Evolutionary conservation across 2,113 vertebrate genomes (phyloP), one percentile per base, ranked within the genome.

Genomic region (Sinocyclocheilus maitianheensis): DNA sequence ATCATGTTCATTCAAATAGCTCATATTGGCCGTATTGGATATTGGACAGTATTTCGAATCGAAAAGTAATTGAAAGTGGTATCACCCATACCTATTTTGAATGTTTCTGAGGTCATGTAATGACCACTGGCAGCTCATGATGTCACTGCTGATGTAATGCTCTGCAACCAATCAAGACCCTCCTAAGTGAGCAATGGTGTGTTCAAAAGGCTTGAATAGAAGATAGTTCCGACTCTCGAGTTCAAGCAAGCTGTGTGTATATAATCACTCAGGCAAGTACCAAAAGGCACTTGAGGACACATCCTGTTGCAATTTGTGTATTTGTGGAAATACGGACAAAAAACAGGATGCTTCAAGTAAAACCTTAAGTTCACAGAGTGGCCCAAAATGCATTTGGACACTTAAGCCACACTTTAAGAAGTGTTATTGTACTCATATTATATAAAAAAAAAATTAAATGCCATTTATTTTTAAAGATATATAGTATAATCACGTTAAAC

Each of bases 131-230:
- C 72, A 43, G 30, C 75, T 77, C n/a, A 55, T 77, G 75, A 77
- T 26, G 26, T 20, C 75, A 55, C 48, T 55, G 75, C 75, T 53
- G 16, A 77, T 18, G 75, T 34, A 34, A 77, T 53, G 24, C 48
- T 34, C 75, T 77, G 46, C 24, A 77, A 77, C 75, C 75, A 77
- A 77, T 77, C 75, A 55, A 77, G 46, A 11, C 11, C 51, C 48
- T 77, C 75, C 43, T 20, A 26, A 1, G 14, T 16, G 18, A 55
- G n/a, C 8, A 48, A 77, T 77, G 24, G n/a, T 9, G 75, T 53
- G 24, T 53, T 53, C n/a, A 24, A 75, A 77, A 24, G 18, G 69
- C 18, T 40, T 40, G 18, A 16, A 72, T 5, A 20, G 37, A 12
- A 77, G 48, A 20, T 55, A 51, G n/a, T 34, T 26, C 7, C 11